These are phyloP conservation scores for Ligdia adustata DNA, from an alignment of 2,888 invertebrate species.

Conservation along the genomic window DNA sequence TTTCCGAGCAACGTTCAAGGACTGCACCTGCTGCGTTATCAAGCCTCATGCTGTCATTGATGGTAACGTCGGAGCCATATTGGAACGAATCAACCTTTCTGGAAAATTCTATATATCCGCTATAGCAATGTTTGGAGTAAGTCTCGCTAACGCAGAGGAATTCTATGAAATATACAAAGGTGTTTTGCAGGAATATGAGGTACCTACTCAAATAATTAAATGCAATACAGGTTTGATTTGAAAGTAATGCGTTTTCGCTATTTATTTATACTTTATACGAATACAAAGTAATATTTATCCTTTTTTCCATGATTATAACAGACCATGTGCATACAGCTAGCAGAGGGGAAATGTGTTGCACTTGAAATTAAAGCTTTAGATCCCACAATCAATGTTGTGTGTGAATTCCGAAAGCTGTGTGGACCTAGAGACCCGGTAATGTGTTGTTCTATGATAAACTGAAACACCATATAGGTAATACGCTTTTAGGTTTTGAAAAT, in stretches of 20 bases:
- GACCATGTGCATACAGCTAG: constrained; percentile 92
- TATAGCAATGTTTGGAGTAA: constrained; percentile 91
- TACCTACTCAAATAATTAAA: constrained; percentile 43
- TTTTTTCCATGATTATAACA: constrained; percentile 46
- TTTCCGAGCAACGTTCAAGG: constrained; percentile 82
- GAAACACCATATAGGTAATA: no score
- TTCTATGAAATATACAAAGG: constrained; percentile 97
- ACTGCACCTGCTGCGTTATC: constrained; percentile 91
- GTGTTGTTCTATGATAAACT: no score
- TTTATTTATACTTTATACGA: background rate
- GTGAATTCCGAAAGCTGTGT: constrained; percentile 91
- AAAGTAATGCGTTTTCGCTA: no score
- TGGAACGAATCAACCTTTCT: constrained; percentile 87
- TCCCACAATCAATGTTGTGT: constrained; percentile 80
- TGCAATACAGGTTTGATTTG: background rate
- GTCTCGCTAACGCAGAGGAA: constrained; percentile 91
- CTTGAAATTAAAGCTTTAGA: constrained; percentile 89
- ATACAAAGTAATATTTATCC: no score
- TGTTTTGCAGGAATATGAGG: constrained; percentile 89
- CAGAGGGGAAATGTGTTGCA: constrained; percentile 93
- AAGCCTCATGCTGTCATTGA: constrained; percentile 95
- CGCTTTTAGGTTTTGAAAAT: no score
- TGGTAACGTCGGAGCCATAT: constrained; percentile 88
- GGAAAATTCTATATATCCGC: constrained; percentile 90
- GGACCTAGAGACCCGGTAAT: constrained; percentile 92